phyloP scores from a whole-genome alignment of 2,888 invertebrate genomes.

The Alsophila aescularia region DNA sequence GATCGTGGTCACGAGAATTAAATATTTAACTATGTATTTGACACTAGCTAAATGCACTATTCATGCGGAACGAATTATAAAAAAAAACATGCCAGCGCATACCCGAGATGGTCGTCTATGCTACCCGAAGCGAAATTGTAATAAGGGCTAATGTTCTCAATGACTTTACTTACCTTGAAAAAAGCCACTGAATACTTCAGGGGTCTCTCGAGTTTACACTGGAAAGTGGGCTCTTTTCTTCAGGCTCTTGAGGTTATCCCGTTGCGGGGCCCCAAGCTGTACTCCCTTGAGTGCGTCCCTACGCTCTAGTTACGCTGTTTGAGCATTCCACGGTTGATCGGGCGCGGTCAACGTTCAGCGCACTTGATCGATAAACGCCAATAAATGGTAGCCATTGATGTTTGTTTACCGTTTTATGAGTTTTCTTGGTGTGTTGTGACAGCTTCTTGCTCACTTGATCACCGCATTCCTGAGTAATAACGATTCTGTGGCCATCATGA shows the following conservation, averaged over 20 bases:
- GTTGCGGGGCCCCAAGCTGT: background rate
- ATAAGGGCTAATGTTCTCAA: background rate
- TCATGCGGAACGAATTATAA: no score
- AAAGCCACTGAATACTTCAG: background rate
- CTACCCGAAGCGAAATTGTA: background rate
- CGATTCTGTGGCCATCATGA: no score
- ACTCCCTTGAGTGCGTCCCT: conserved; percentile 20
- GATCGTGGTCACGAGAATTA: no score
- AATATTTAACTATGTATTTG: no score
- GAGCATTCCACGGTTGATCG: conserved; percentile 45
- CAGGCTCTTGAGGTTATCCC: background rate
- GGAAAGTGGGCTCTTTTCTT: background rate
- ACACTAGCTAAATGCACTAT: no score
- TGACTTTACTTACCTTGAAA: background rate
- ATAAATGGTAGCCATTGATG: conserved; percentile 33
- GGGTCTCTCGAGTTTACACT: background rate
- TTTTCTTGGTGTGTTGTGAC: conserved; percentile 15
- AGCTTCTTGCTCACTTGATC: conserved; percentile 4
- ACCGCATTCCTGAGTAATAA: conserved; percentile 7
- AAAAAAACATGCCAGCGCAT: no score
- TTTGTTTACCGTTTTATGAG: conserved; percentile 38
- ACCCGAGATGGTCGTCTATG: no score
- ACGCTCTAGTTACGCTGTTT: conserved; percentile 47
- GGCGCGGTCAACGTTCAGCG: conserved; percentile 52
- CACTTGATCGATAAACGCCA: conserved; percentile 44